A percentile compares a stretch with the other conserved stretches of the same genome.
Conservation (phyloP, 2,113 vertebrate species). For the Delphinus delphis region DNA sequence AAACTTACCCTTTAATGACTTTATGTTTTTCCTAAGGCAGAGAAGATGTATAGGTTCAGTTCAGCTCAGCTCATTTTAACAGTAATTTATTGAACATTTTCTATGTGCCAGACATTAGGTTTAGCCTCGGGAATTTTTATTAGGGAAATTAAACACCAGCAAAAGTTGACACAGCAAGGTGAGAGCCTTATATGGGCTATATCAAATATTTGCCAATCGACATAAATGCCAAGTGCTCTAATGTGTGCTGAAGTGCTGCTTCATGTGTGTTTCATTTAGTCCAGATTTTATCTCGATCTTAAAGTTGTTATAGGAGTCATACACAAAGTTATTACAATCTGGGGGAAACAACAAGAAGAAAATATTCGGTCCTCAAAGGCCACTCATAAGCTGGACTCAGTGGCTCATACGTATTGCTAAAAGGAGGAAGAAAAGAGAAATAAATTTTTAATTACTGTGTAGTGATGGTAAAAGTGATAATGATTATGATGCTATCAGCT, state of each 20-base stretch:
- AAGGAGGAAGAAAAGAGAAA: not conserved
- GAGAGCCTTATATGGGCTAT: not conserved
- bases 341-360: not conserved
- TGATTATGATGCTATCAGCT: not conserved
- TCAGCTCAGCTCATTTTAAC: constrained; percentile 15
- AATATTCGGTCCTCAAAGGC: not conserved
- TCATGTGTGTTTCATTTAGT: not conserved
- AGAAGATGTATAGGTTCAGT: not conserved
- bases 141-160: not conserved
- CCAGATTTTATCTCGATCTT: not conserved
- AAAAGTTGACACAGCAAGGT: not conserved
- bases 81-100: not conserved
- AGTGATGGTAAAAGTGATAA: not conserved
- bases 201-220: not conserved
- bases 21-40: not conserved
- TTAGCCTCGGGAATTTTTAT: not conserved
- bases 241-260: not conserved
- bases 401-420: not conserved
- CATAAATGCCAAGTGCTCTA: not conserved
- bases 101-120: not conserved
- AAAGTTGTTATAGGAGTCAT: not conserved
- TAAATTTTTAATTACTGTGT: not conserved
- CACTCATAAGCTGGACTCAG: not conserved
- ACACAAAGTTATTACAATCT: not conserved
- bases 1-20: constrained; percentile 1